Conservation (phyloP, 2,113 vertebrate species). For the Salminus brasiliensis region DNA sequence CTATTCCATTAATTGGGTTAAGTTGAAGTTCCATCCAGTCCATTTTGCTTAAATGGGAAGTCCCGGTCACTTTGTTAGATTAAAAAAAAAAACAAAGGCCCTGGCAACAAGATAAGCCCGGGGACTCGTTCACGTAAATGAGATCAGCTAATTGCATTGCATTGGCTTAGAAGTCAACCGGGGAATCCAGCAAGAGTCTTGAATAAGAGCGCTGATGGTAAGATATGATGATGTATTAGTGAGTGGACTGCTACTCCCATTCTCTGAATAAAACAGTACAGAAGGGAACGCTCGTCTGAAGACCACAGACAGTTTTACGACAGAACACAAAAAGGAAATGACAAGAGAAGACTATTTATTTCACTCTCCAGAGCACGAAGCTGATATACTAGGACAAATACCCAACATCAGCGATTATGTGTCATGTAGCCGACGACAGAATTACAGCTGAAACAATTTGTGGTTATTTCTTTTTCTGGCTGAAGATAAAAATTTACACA, state of each 20-base stretch:
- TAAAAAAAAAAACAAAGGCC: neutral
- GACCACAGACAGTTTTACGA: neutral
- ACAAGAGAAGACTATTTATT: neutral
- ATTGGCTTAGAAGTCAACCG: neutral
- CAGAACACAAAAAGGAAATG: neutral
- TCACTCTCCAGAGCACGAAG: neutral
- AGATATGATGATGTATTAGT: neutral
- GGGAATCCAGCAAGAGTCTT: neutral
- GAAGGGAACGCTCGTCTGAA: neutral
- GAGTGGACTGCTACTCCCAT: neutral
- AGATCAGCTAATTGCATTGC: constrained; percentile 8
- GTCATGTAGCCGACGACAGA: neutral
- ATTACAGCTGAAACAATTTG: neutral
- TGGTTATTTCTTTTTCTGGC: neutral
- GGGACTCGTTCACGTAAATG: neutral
- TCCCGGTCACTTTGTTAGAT: neutral
- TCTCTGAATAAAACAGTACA: neutral
- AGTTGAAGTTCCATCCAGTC: neutral
- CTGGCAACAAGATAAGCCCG: constrained; percentile 2
- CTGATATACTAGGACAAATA: neutral
- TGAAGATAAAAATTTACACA: neutral
- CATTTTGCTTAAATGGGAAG: neutral
- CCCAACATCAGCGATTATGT: neutral
- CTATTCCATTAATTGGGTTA: constrained; percentile 5
- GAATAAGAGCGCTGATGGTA: neutral